These are phyloP conservation scores for Percopsis omiscomaycus DNA, from an alignment of 2,797 vertebrate species.

Conservation along the genomic window DNA sequence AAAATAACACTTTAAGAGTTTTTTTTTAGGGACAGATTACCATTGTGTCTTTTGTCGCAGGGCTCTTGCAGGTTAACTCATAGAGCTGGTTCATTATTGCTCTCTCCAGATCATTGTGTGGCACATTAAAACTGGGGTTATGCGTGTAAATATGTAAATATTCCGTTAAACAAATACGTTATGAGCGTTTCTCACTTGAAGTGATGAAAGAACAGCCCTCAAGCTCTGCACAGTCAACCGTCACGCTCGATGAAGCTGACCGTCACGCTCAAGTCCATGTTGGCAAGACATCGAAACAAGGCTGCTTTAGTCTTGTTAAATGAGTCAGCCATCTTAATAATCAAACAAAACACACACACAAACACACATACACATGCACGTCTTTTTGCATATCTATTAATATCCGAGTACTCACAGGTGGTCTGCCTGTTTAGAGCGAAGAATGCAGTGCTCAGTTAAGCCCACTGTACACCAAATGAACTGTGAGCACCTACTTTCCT, in stretches of 20 bases:
- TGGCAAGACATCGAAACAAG: constrained; percentile 55
- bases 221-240: constrained; percentile 51
- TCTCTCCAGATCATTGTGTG: constrained; percentile 7
- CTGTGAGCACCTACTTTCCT: constrained; percentile 50
- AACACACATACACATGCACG: constrained; percentile 17
- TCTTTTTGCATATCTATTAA: constrained; percentile 81
- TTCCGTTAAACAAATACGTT: constrained; percentile 42
- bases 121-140: not conserved
- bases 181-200: constrained; percentile 48
- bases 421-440: constrained; percentile 79
- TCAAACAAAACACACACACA: constrained; percentile 33
- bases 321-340: constrained; percentile 52
- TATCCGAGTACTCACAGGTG: constrained; percentile 84
- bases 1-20: constrained; percentile 36
- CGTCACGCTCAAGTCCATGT: constrained; percentile 48
- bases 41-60: constrained; percentile 15
- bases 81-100: constrained; percentile 14
- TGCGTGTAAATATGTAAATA: constrained; percentile 59
- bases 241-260: constrained; percentile 63
- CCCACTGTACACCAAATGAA: constrained; percentile 83
- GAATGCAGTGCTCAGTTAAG: constrained; percentile 78
- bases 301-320: constrained; percentile 44
- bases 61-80: constrained; percentile 22
- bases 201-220: constrained; percentile 56
- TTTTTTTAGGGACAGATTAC: constrained; percentile 35